Conservation (phyloP, 2,888 invertebrate genomes). For the Boloria selene region DNA sequence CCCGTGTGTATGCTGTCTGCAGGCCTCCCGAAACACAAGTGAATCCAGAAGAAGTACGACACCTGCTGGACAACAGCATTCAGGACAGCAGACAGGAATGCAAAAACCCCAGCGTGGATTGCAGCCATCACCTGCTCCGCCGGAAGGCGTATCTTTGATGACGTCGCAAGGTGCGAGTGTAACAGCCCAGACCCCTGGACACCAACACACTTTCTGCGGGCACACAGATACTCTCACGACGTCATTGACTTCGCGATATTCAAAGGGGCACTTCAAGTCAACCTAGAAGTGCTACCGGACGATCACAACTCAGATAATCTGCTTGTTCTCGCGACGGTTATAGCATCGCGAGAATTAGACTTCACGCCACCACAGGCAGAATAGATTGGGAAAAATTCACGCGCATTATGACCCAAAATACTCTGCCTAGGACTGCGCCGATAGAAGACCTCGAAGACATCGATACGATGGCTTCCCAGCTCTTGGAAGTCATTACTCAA, state of each 20-base stretch:
- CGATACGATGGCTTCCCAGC: neutral
- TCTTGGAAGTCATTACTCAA: no score
- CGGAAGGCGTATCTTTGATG: conserved; percentile 23
- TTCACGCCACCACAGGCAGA: neutral
- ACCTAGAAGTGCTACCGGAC: neutral
- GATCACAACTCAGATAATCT: conserved; percentile 25
- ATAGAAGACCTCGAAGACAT: neutral
- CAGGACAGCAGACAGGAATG: conserved; percentile 24
- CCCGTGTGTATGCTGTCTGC: conserved; percentile 27
- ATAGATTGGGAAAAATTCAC: neutral
- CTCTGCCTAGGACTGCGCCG: neutral
- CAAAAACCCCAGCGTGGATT: conserved; percentile 37
- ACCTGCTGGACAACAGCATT: neutral
- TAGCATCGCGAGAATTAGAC: no score
- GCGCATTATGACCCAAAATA: neutral
- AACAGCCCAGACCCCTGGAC: conserved; percentile 23
- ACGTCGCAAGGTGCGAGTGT: conserved; percentile 24
- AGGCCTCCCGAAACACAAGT: conserved; percentile 16
- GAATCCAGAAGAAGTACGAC: conserved; percentile 4
- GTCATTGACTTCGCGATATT: conserved; percentile 30
- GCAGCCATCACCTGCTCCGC: conserved; percentile 2
- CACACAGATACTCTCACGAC: neutral
- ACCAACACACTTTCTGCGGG: conserved; percentile 27
- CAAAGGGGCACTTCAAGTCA: neutral
- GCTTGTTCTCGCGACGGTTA: conserved; percentile 12